Base-by-base conservation (phyloP, 1,140 invertebrate genomes). In the Thaumatotibia leucotreta region DNA sequence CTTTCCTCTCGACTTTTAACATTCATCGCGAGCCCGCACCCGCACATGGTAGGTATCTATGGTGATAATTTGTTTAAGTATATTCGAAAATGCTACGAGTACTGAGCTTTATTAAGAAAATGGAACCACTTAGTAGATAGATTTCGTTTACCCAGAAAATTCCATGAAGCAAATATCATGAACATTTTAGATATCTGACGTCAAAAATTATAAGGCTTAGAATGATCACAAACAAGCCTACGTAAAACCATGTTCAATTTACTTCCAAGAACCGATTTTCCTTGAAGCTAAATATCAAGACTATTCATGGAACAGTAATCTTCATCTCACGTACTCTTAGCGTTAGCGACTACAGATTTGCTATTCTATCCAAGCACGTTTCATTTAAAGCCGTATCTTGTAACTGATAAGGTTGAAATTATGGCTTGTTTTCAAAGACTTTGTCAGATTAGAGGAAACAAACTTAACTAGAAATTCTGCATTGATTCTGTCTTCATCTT, bases 391-490 rank as follows among this genome's bases (percentile, higher is more conserved):
- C 9, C 50, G 22, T 52, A 23, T 10, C 0, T 3, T 24, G 0
- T 52, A 24, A 4, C 9, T 8, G 4, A 11, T 52, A 52, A 52
- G 50, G 50, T 27, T n/a, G 2, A 52, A 52, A 24, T 52, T 52
- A n/a, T 1, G 23, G 10, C 17, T 22, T 20, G 23, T 6, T n/a
- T 24, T 4, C 3, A 24, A 39, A 39, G 6, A 4, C 9, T 50
- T n/a, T 27, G 50, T 4, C 9, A 27, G 23, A 52, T 52, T 52
- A 52, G 23, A n/a, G 22, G 50, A 52, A 52, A 2, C 17, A 52
- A 52, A 52, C 50, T 52, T 52, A n/a, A 52, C 39, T 45, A 20
- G 39, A 52, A 27, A 24, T 52, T 52, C 50, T 52, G 50, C 50
- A 52, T 52, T 52, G 50, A 27, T 50, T 50, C 50, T 27, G 23